These are phyloP conservation scores for Pentamera pediparva DNA, from an alignment of 53 echinoderm and acorn worm species.

Conservation along the genomic window DNA sequence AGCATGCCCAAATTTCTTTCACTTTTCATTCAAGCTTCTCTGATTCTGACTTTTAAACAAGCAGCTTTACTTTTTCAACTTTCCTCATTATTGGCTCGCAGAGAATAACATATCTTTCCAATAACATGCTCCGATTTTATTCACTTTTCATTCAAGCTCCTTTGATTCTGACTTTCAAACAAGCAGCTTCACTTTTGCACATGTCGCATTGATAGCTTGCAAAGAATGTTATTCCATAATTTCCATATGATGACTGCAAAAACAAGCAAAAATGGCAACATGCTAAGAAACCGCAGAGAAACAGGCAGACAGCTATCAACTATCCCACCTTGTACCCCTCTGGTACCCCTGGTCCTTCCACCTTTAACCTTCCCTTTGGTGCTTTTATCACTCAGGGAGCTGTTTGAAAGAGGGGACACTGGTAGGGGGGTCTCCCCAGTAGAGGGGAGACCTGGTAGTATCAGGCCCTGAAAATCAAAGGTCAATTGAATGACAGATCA, in stretches of 20 bases:
- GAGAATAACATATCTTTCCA: too few species aligned
- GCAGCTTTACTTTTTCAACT: too few species aligned
- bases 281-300: neutral
- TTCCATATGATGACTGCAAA: neutral
- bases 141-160: neutral
- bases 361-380: constrained; percentile 42
- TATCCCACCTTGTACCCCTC: constrained; percentile 51
- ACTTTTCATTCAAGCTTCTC: neutral
- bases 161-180: neutral
- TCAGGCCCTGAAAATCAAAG: constrained; percentile 22
- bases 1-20: too few species aligned
- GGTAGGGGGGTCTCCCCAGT: constrained; percentile 11
- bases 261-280: neutral
- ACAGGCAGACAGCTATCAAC: neutral
- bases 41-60: neutral
- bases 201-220: too few species aligned
- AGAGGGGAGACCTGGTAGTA: constrained; percentile 44
- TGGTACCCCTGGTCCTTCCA: constrained; percentile 38
- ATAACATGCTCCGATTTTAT: too few species aligned
- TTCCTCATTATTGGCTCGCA: too few species aligned
- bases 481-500: too few species aligned
- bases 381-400: constrained; percentile 24
- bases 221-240: too few species aligned
- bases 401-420: constrained; percentile 26
- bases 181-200: too few species aligned